Base-by-base conservation (phyloP, 1,140 invertebrate genomes). In the Tetranychus cinnabarinus region DNA sequence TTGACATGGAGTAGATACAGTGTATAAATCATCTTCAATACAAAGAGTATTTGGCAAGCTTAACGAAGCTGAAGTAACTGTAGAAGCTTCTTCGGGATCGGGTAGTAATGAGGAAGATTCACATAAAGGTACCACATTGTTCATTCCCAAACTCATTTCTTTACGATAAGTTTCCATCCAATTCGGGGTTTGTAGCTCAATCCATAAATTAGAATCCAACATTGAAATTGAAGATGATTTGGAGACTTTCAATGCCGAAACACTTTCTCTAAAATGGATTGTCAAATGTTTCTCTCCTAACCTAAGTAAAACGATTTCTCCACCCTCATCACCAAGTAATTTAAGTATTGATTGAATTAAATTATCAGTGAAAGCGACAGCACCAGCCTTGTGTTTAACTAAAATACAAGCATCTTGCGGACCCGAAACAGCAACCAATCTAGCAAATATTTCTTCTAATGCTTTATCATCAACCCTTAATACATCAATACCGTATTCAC, bases 381-480 rank as follows among this genome's bases (percentile, higher is more conserved):
- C 67, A 15, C 68, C 67, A 4, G 48, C 54, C 35, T 62, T 46
- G 12, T 63, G 63, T 37, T 62, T 36, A 39, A 96, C 79, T 59
- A 95, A 80, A 63, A 96, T 82, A 15, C 89, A 92, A n/a, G 84
- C 86, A 77, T 97, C 91, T 2, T 88, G 84, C n/a, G 92, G 91
- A 8, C 91, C 92, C 46, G 90, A 75, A 68, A 86, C 81, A 62
- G 79, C 76, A 31, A 96, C 82, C 0, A 93, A 85, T 70, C 89
- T 80, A 68, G 82, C 78, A 66, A 95, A 88, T 12, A 90, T 80
- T 42, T 69, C 75, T 67, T 74, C 81, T 75, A 87, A 78, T 66
- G 80, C 81, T 12, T 80, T 76, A 34, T 81, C 77, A 69, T 88
- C 81, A 1, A 92, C 81, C 68, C 80, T 78, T 64, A 84, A 75